Conservation (phyloP, 2,888 invertebrate genomes). For the Microplitis manilae region DNA sequence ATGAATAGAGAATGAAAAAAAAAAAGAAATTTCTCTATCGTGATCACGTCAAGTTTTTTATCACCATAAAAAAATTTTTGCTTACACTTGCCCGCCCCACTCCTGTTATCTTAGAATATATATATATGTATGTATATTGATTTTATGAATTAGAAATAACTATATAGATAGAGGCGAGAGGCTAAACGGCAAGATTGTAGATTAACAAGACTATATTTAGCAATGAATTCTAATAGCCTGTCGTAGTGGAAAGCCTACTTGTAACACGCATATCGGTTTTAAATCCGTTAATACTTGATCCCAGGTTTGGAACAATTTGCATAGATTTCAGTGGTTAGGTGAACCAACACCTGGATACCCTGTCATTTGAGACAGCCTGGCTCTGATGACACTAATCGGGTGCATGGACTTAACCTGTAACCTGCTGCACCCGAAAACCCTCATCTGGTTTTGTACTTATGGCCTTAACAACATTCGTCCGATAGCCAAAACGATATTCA, state of each 20-base stretch:
- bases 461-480: conserved; percentile 5
- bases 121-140: no score
- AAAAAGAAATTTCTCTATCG: no score
- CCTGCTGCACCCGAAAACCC: not conserved
- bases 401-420: conserved; percentile 44
- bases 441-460: not conserved
- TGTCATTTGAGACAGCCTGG: conserved; percentile 49
- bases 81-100: no score
- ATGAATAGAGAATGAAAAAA: no score
- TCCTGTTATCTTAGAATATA: no score
- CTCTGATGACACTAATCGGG: conserved; percentile 56
- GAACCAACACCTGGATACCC: conserved; percentile 31
- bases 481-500: conserved; percentile 11
- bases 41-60: no score
- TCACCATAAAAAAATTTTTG: no score
- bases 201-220: conserved; percentile 58
- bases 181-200: conserved; percentile 52
- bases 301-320: conserved; percentile 61
- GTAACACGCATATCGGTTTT: conserved; percentile 65
- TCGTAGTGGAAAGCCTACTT: conserved; percentile 54
- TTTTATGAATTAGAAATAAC: not conserved
- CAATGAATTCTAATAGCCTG: conserved; percentile 61
- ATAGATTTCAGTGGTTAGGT: conserved; percentile 56
- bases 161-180: not conserved
- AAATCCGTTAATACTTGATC: conserved; percentile 66